Conservation (phyloP, 2,797 vertebrate genomes). For the Uromys caudimaculatus region DNA sequence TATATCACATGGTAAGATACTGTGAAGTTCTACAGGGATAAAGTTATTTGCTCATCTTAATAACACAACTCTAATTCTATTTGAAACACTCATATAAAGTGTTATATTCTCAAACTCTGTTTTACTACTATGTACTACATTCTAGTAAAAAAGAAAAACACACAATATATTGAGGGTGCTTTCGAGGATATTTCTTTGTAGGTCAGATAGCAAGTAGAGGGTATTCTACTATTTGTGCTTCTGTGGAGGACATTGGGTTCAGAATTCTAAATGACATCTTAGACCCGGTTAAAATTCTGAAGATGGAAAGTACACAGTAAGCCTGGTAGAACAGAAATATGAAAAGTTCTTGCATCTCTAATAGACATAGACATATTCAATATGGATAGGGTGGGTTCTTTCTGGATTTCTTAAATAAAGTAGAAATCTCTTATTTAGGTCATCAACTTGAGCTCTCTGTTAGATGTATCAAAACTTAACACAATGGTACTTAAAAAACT, state of each 20-base stretch:
- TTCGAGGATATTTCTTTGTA: background rate
- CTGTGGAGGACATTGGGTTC: background rate
- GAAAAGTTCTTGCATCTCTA: background rate
- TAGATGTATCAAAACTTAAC: constrained; percentile 5
- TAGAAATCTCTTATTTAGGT: background rate
- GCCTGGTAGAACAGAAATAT: background rate
- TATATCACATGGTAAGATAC: background rate
- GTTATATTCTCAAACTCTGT: background rate
- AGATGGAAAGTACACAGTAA: background rate
- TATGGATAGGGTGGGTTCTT: background rate
- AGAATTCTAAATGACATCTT: background rate
- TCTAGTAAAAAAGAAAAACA: background rate
- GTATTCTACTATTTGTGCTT: background rate
- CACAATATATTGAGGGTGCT: background rate
- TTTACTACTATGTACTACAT: background rate
- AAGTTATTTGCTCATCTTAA: background rate
- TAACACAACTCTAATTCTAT: background rate
- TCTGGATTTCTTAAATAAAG: background rate
- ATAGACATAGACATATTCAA: background rate
- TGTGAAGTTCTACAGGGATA: background rate
- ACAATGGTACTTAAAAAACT: background rate
- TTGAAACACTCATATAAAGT: constrained; percentile 1
- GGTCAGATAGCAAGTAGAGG: background rate
- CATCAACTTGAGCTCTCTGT: background rate
- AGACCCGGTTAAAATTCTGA: background rate